Conservation (phyloP, 2,113 vertebrate species). For the Cheirogaleus medius region DNA sequence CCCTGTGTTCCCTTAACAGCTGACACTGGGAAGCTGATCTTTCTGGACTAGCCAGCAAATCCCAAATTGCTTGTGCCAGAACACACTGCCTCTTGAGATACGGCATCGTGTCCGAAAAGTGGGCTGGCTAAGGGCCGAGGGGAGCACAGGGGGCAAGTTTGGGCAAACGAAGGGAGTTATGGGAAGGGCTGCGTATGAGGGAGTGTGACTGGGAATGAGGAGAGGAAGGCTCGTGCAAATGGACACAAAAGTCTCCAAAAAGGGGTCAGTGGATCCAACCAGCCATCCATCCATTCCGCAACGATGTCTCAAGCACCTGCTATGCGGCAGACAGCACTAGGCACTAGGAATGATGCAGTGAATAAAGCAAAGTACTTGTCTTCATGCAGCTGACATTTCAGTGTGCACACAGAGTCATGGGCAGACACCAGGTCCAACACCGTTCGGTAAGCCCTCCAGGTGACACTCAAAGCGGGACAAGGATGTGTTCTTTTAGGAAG, state of each 20-base stretch:
- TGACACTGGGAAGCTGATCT: slow-evolving; percentile 40
- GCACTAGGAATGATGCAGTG: background rate
- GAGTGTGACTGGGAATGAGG: background rate
- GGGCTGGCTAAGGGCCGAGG: background rate
- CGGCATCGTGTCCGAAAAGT: background rate
- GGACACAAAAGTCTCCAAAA: background rate
- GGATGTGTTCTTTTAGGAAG: background rate
- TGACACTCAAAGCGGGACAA: background rate
- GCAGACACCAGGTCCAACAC: no score
- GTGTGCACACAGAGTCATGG: background rate
- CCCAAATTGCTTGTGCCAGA: slow-evolving; percentile 12
- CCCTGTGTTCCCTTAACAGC: slow-evolving; percentile 9
- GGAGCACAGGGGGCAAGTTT: background rate
- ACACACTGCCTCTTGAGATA: background rate
- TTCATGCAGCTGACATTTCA: background rate
- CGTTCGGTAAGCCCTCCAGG: fast-evolving
- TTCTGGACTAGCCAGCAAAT: slow-evolving; percentile 54
- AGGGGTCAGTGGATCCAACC: background rate
- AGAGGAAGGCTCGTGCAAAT: background rate
- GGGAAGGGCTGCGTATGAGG: background rate
- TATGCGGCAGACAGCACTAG: background rate
- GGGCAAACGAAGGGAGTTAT: background rate
- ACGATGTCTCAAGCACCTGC: background rate
- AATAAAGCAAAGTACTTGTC: background rate
- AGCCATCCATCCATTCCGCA: background rate